Conservation (phyloP, 2,113 vertebrate genomes). For the Cynoglossus semilaevis region DNA sequence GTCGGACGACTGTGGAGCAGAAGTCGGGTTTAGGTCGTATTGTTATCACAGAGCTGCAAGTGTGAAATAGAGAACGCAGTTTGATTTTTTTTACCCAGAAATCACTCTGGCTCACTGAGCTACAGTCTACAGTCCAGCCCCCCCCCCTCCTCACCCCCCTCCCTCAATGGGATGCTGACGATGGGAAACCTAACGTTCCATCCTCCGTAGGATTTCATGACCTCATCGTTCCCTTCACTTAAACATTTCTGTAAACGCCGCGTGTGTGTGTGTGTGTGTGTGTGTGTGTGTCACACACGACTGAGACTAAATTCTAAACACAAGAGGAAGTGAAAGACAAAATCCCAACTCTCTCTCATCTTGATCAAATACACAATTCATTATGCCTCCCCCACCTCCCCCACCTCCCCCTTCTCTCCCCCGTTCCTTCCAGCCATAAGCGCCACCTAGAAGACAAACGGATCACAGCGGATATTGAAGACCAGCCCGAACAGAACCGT, state of each 20-base stretch:
- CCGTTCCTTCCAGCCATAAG: conserved; percentile 69
- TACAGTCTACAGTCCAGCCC: conserved; percentile 35
- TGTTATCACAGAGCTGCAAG: conserved; percentile 56
- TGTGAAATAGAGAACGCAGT: conserved; percentile 51
- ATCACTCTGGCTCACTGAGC: conserved; percentile 36
- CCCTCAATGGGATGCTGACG: conserved; percentile 5
- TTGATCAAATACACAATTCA: conserved; percentile 67
- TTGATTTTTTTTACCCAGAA: conserved; percentile 21
- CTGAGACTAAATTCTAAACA: conserved; percentile 29
- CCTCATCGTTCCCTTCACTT: conserved; percentile 19
- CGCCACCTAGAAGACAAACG: conserved; percentile 71
- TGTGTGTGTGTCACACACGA: conserved; percentile 1
- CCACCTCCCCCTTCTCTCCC: conserved; percentile 53
- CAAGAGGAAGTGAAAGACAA: conserved; percentile 25
- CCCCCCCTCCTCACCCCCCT: conserved; percentile 16
- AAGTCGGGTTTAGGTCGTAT: conserved; percentile 54
- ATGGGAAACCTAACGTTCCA: conserved; percentile 38
- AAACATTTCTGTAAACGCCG: conserved; percentile 21
- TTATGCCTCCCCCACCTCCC: conserved; percentile 58
- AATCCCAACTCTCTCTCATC: conserved; percentile 40
- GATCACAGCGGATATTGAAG: conserved; percentile 73
- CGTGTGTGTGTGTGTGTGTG: too few species aligned
- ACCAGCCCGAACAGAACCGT: conserved; percentile 65
- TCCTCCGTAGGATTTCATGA: conserved; percentile 18
- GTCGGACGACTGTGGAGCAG: conserved; percentile 44